A percentile compares a stretch with the other conserved stretches of the same genome.
These are phyloP conservation scores for Andrena bicolor DNA, from an alignment of 2,888 invertebrate species.

Conservation along the genomic window DNA sequence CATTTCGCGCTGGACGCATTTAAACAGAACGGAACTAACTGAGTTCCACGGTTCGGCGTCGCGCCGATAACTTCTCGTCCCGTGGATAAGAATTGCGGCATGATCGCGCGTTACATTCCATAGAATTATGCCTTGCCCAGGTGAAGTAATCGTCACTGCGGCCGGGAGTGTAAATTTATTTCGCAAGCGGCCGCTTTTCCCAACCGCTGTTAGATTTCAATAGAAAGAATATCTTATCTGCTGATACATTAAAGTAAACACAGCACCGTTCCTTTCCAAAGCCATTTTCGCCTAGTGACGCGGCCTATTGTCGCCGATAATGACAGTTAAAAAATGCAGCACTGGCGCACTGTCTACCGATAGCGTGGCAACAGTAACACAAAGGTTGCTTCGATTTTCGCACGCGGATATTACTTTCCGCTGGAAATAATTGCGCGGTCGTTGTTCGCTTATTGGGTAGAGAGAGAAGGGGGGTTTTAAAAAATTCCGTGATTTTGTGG, in stretches of 20 bases:
- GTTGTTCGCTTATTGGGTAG: not conserved
- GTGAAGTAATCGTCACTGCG: slow-evolving; percentile 16
- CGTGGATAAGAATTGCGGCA: not conserved
- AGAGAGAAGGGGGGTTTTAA: not conserved
- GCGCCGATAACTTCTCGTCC: slow-evolving; percentile 14
- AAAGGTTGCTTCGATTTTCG: not conserved
- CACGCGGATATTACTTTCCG: not conserved
- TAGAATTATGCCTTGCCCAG: slow-evolving; percentile 3
- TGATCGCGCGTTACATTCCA: slow-evolving; percentile 19
- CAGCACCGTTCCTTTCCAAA: not conserved
- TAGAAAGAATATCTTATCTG: slow-evolving; percentile 54
- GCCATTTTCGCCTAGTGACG: slow-evolving; percentile 21
- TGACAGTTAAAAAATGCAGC: slow-evolving; percentile 20
- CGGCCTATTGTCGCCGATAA: slow-evolving; percentile 37
- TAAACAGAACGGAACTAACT: slow-evolving; percentile 53
- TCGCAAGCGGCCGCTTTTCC: slow-evolving; percentile 3
- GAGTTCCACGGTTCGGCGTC: slow-evolving; percentile 13
- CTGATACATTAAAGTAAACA: slow-evolving; percentile 30
- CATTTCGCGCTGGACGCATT: slow-evolving; percentile 3
- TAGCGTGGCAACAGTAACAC: not conserved
- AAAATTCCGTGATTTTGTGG: not conserved
- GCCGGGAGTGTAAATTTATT: not conserved
- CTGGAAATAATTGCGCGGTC: not conserved
- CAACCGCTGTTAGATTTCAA: slow-evolving; percentile 8
- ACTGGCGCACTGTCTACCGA: slow-evolving; percentile 4